Base-by-base conservation (phyloP, 2,797 vertebrate species). In the Periparus ater region DNA sequence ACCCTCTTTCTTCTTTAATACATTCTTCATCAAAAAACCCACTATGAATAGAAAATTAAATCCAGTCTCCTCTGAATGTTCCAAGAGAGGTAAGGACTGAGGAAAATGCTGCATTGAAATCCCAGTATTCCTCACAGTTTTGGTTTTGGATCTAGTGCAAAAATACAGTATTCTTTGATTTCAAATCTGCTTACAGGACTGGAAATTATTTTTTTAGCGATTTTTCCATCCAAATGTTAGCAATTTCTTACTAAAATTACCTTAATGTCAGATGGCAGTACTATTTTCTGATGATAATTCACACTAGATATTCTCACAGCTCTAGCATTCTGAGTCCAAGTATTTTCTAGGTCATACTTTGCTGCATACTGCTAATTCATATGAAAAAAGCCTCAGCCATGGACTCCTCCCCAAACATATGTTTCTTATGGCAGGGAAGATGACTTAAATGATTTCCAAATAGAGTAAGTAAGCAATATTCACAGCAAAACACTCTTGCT, bases 311-410 rank as follows among this genome's bases (percentile, higher is more conserved):
- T 27, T 76, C 53, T 94, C 73, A 75, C 51, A 90, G 67, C 73
- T 86, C 62, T 29, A 9, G 66, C 55, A 57, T 79, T 96, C 82
- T 44, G 70, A 88, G 67, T 75, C 89, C 88, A 90, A 90, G 61
- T 42, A 71, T 92, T 96, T 93, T 96, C 92, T 95, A 93, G 95
- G 95, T 95, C 96, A 96, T 44, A 32, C 58, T 95, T 94, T 82
- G 67, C 89, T 88, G 82, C 94, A 94, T 66, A 51, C 62, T 73
- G 87, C 48, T 89, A 92, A 88, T 75, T 95, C 91, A 76, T 12
- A 72, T 38, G 60, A 79, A 84, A 90, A 91, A 91, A 86, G 29
- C 77, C 83, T 63, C 54, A 73, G 91, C 83, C 70, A 62, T 2
- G 15, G 88, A 45, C 83, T 95, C 95, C 85, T 94, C 89, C 90